phyloP scores from a whole-genome alignment of 2,113 vertebrate genomes.

The Pseudopodoces humilis region DNA sequence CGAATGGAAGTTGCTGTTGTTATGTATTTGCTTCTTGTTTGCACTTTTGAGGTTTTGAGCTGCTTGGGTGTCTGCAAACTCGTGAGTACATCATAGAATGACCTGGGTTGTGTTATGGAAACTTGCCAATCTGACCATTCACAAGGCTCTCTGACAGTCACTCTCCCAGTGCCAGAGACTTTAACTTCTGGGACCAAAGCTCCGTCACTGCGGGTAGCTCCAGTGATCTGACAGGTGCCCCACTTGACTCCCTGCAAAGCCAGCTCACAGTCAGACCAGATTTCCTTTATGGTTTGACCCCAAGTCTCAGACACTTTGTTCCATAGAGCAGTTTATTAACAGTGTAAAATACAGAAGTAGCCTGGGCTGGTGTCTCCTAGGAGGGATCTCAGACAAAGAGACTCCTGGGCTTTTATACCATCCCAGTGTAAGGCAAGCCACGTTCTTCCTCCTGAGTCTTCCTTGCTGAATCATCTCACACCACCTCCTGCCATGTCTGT shows the following conservation, averaged over 20 bases:
- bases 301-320: background rate
- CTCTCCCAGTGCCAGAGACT: background rate
- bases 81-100: background rate
- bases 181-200: background rate
- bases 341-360: background rate
- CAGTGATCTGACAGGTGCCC: background rate
- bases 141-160: background rate
- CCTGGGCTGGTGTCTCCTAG: background rate
- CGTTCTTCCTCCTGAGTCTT: background rate
- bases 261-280: background rate
- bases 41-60: conserved; percentile 34
- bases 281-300: background rate
- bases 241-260: background rate
- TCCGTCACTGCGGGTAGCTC: accelerated
- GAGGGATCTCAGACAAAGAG: background rate
- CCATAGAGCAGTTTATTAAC: background rate
- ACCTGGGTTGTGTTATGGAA: background rate
- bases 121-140: background rate
- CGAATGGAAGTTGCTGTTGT: background rate
- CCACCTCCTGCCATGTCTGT: background rate
- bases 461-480: background rate
- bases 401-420: background rate
- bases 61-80: conserved; percentile 17
- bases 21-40: background rate
- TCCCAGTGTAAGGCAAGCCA: background rate